phyloP scores from a whole-genome alignment of 2,113 vertebrate species.

The Campylomormyrus tamandua region DNA sequence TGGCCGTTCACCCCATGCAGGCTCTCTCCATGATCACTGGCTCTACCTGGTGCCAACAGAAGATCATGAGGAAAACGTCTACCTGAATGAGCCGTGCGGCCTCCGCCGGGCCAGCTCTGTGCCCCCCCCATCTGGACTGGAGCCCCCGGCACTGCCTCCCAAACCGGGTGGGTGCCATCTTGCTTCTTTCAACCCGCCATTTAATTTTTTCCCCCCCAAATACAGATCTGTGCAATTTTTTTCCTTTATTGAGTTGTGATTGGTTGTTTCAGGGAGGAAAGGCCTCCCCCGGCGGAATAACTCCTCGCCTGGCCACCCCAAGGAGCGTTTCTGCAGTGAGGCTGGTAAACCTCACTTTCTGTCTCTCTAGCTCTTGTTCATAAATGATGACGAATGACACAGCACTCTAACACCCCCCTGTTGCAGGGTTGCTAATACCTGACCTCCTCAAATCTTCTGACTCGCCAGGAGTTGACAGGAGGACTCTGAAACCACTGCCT shows the following conservation, averaged over 20 bases:
- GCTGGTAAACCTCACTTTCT: not conserved
- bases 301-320: not conserved
- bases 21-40: not conserved
- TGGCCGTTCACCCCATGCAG: not conserved
- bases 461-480: not conserved
- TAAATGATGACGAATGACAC: not conserved
- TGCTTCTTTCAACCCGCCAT: not conserved
- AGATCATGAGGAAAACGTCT: constrained; percentile 4
- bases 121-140: not conserved
- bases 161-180: constrained; percentile 1
- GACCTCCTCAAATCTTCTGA: not conserved
- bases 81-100: constrained; percentile 11
- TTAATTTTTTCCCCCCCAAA: not conserved
- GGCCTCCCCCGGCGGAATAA: not conserved
- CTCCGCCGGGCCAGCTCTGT: not conserved
- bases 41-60: not conserved
- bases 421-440: not conserved
- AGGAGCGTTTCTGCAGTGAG: not conserved
- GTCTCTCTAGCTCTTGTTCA: not conserved
- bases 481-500: not conserved
- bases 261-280: constrained; percentile 15
- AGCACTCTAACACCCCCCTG: not conserved
- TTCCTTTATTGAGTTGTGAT: not conserved
- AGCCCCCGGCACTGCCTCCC: constrained; percentile 4
- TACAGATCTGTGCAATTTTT: not conserved